phyloP scores from a whole-genome alignment of 2,113 vertebrate genomes.

The Pteruthius melanotis region DNA sequence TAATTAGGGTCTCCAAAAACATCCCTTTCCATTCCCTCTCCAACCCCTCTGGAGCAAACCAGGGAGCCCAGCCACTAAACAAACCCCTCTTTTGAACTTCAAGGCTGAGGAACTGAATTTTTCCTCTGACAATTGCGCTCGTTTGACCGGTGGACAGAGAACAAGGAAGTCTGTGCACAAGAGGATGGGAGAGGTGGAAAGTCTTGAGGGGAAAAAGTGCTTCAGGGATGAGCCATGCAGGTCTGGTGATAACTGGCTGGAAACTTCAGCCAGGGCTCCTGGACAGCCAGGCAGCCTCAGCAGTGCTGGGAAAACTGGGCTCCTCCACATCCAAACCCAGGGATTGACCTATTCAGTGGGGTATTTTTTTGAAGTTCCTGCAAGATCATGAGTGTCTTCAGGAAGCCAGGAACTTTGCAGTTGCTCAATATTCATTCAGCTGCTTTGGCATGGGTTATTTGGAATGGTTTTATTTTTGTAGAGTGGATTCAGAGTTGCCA shows the following conservation, averaged over 20 bases:
- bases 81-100: not conserved
- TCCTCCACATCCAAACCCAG: not conserved
- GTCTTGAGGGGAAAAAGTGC: not conserved
- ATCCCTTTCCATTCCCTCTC: not conserved
- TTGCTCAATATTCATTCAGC: slow-evolving; percentile 1
- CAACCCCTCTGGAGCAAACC: not conserved
- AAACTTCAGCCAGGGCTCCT: not conserved
- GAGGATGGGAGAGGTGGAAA: not conserved
- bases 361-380: not conserved
- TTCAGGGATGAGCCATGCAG: not conserved
- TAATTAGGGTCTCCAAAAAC: not conserved
- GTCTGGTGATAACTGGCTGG: not conserved
- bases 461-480: not conserved
- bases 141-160: not conserved
- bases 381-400: not conserved
- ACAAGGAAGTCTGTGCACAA: not conserved
- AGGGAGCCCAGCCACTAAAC: not conserved
- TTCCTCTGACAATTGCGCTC: not conserved
- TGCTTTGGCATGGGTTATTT: not conserved
- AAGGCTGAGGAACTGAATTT: not conserved
- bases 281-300: not conserved
- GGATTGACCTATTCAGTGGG: not conserved
- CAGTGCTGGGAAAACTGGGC: not conserved
- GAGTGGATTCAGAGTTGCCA: not conserved
- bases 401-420: not conserved